Conservation (phyloP, 2,797 vertebrate genomes). For the Perodicticus potto region DNA sequence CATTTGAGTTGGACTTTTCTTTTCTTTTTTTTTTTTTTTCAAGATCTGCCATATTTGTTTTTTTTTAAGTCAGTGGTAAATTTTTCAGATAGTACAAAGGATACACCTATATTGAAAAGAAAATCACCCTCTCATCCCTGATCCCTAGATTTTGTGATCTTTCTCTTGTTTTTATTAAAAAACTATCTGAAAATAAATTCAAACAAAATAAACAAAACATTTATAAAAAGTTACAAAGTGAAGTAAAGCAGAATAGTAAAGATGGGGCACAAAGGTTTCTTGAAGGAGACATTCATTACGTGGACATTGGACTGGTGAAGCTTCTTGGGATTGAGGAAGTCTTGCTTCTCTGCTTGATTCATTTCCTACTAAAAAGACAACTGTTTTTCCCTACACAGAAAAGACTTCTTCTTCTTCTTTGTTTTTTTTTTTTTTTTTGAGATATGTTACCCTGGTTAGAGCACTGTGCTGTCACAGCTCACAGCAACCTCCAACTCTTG, state of each 20-base stretch:
- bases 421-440: neutral
- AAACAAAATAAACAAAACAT: constrained; percentile 25
- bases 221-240: constrained; percentile 29
- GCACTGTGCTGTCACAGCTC: too few relatives aligned
- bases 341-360: constrained; percentile 5
- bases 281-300: neutral
- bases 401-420: too few relatives aligned
- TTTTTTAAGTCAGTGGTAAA: neutral
- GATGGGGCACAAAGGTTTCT: neutral
- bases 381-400: neutral
- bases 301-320: neutral
- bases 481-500: too few relatives aligned
- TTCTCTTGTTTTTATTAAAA: constrained; percentile 53
- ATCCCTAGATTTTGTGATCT: neutral
- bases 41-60: neutral
- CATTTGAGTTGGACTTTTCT: neutral
- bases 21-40: neutral
- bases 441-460: neutral
- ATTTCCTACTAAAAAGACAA: neutral
- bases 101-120: neutral
- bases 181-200: constrained; percentile 35
- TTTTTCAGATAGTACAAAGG: constrained; percentile 1
- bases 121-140: neutral
- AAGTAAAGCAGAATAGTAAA: neutral
- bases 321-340: neutral